phyloP scores from a whole-genome alignment of 2,797 vertebrate genomes.

The Lagodon rhomboides region DNA sequence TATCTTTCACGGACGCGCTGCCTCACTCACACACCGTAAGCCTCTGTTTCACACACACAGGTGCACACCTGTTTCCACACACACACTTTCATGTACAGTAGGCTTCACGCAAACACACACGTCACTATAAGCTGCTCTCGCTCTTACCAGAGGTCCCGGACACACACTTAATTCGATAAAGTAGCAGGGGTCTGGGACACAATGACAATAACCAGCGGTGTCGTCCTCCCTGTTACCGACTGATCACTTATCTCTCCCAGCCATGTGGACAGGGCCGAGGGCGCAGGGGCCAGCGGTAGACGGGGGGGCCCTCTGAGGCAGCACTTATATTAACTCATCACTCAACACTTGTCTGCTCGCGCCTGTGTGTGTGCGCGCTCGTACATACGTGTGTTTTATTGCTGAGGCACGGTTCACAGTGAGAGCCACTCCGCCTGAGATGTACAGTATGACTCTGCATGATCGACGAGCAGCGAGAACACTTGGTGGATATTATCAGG shows the following conservation, averaged over 20 bases:
- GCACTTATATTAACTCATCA: slow-evolving; percentile 59
- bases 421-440: slow-evolving; percentile 17
- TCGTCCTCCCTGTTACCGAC: slow-evolving; percentile 34
- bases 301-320: slow-evolving; percentile 25
- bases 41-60: slow-evolving; percentile 4
- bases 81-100: background rate
- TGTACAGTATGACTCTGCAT: slow-evolving; percentile 8
- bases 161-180: background rate
- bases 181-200: background rate
- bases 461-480: slow-evolving; percentile 34
- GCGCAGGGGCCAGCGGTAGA: slow-evolving; percentile 28
- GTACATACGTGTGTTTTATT: slow-evolving; percentile 22
- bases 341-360: slow-evolving; percentile 51
- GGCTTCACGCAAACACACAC: background rate
- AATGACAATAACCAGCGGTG: slow-evolving; percentile 35
- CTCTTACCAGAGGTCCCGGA: slow-evolving; percentile 5
- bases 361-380: slow-evolving; percentile 5
- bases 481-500: slow-evolving; percentile 23
- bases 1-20: slow-evolving; percentile 6
- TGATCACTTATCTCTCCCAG: slow-evolving; percentile 52
- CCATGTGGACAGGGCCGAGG: slow-evolving; percentile 37
- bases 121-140: slow-evolving; percentile 9
- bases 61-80: background rate
- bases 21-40: background rate
- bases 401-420: slow-evolving; percentile 4